Evolutionary conservation across 2,113 vertebrate genomes (phyloP), one percentile per base, ranked within the genome.

Genomic region (Lota lota): DNA sequence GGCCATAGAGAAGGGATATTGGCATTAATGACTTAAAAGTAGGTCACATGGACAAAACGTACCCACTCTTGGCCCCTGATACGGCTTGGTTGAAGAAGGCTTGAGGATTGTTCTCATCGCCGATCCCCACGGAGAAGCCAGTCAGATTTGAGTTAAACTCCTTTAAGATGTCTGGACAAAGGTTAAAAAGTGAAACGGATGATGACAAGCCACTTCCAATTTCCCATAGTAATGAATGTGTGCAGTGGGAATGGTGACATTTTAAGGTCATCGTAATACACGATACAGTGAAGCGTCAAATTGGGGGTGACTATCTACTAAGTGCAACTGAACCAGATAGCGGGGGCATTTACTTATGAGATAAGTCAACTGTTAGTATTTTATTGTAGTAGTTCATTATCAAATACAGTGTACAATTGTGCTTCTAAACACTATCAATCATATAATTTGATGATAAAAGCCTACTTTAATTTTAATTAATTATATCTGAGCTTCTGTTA

Each of bases 21-120:
- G 40, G 10, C 10, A 47, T 10, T 2, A 47, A 47, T 47, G 40
- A 11, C 2, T 47, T 47, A 1, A 18, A n/a, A 36, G 22, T 12
- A 10, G 63, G 15, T n/a, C 19, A 24, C 5, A 47, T 47, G 40
- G 18, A 8, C 0, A 62, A 16, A 28, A 84, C 90, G 74, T 47
- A 93, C 93, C 81, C 50, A 79, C 93, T 89, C 77, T 87, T 85
- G 2, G 95, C 94, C 86, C 93, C 93, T 0, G 95, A 70, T 63
- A 95, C 92, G 57, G 96, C 96, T 83, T 94, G 95, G 81, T 98
- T 98, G 69, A 99, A 88, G 85, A 93, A 95, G 0, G 95, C 90
- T 8, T 70, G 61, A 0, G 75, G 22, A 2, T 74, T 65, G 5
- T 65, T 63, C 33, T 78, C 73, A 0, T 54, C 67, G 0, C 95